These are phyloP conservation scores for Pterobdella sp. DNA, from an alignment of 2,888 invertebrate species.

Conservation along the genomic window DNA sequence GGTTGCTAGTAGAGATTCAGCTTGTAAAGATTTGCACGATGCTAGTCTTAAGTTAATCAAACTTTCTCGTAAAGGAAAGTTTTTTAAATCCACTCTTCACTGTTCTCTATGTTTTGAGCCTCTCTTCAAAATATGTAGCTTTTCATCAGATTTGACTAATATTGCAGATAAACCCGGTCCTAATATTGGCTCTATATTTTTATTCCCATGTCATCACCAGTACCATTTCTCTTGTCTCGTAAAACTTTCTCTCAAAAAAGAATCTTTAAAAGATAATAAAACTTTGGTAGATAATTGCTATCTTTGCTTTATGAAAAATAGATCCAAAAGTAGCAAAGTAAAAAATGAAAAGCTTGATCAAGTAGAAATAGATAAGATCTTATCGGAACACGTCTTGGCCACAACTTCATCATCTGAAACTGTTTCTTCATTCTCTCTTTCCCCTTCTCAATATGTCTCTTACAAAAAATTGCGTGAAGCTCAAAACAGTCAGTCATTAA, in stretches of 20 bases:
- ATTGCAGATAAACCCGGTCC: neutral
- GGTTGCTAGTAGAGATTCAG: slow-evolving; percentile 61
- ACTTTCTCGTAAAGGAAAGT: slow-evolving; percentile 46
- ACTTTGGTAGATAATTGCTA: neutral
- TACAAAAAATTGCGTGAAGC: neutral
- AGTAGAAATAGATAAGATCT: neutral
- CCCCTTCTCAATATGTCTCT: neutral
- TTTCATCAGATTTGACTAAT: neutral
- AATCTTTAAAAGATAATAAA: neutral
- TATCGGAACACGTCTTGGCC: neutral
- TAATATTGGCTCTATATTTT: slow-evolving; percentile 42
- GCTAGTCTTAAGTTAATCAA: slow-evolving; percentile 48
- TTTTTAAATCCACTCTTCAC: slow-evolving; percentile 42
- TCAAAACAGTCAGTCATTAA: neutral
- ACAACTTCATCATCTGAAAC: neutral
- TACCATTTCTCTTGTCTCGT: slow-evolving; percentile 47
- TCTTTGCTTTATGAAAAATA: neutral
- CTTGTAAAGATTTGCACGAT: slow-evolving; percentile 62
- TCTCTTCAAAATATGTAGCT: neutral
- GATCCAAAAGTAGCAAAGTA: neutral
- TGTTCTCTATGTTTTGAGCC: slow-evolving; percentile 47
- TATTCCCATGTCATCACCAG: slow-evolving; percentile 50
- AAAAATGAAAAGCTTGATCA: neutral
- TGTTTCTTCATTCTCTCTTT: neutral
- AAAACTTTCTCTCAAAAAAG: neutral